Conservation (phyloP, 2,888 invertebrate species). For the Chrysolina oricalcia region DNA sequence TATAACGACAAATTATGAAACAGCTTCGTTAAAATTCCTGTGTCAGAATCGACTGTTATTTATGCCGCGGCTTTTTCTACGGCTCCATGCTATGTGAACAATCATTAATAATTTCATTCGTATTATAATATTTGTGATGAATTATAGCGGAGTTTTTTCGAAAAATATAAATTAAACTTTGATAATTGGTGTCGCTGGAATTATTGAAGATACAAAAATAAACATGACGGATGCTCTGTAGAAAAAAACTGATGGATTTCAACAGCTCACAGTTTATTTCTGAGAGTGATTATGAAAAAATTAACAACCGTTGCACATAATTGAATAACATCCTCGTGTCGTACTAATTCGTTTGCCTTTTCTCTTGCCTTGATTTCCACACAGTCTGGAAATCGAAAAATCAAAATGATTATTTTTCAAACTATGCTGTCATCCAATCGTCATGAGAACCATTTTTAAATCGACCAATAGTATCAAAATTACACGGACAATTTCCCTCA, state of each 20-base stretch:
- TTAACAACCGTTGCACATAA: too few species aligned
- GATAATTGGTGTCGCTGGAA: conserved; percentile 29
- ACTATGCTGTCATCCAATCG: too few species aligned
- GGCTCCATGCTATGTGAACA: conserved; percentile 54
- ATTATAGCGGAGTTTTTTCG: conserved; percentile 56
- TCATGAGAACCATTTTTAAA: too few species aligned
- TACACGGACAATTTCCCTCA: too few species aligned
- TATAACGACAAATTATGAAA: conserved; percentile 69
- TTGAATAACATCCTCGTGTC: too few species aligned
- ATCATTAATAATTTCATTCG: conserved; percentile 61
- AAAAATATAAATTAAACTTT: conserved; percentile 37
- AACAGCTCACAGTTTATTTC: neutral
- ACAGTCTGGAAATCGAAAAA: too few species aligned
- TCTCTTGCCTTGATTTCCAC: too few species aligned
- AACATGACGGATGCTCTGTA: conserved; percentile 20
- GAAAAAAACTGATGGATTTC: neutral
- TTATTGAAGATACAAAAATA: conserved; percentile 20
- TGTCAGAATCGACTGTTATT: conserved; percentile 65
- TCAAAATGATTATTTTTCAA: too few species aligned
- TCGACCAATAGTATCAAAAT: too few species aligned
- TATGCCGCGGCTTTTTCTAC: conserved; percentile 62
- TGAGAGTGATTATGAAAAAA: neutral
- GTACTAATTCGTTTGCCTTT: too few species aligned
- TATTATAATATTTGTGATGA: conserved; percentile 60
- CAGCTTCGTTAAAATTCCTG: conserved; percentile 68